Evolutionary conservation across 2,113 vertebrate genomes (phyloP), one percentile per base, ranked within the genome.

Genomic region (Chaetops frenatus): DNA sequence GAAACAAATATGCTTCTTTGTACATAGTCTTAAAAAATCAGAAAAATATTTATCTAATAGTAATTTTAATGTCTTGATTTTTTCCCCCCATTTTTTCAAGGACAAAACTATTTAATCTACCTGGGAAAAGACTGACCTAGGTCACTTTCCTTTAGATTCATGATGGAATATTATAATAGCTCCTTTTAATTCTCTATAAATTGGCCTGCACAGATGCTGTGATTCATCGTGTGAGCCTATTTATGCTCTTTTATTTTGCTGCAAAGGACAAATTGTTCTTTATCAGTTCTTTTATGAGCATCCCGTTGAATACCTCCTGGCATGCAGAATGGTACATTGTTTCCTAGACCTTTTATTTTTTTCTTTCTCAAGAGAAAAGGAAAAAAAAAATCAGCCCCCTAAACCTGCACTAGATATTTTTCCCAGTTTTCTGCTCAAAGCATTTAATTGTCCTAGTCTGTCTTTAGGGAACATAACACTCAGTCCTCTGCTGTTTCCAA

Each of bases 161-260:
- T 89, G 42, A 27, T 50, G 25, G 25, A 29, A 45, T 84, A 81
- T 81, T 86, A 19, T 70, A 81, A 62, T 78, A 83, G 28, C 62
- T 88, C 23, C 51, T 78, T 88, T 91, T 93, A 94, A 38, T 92
- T 93, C 45, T 61, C 27, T 18, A 12, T 77, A 40, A 3, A 0
- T 51, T 85, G 45, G 40, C 18, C 78, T 61, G 66, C 71, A 86
- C 74, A 94, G 76, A 73, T 94, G 45, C 71, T 90, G 56, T 94
- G 76, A 94, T 92, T 92, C 88, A 96, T 93, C 6, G 0, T 90
- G 72, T 70, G 19, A 92, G 45, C 29, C 60, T 92, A 77, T 93
- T 95, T 93, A 90, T 78, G 50, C 60, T 88, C 71, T 92, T 96
- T 83, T 77, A 67, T 93, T 93, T 90, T 64, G 9, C 54, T 92